phyloP scores from a whole-genome alignment of 1,140 invertebrate species.

The Drosophila cardini region DNA sequence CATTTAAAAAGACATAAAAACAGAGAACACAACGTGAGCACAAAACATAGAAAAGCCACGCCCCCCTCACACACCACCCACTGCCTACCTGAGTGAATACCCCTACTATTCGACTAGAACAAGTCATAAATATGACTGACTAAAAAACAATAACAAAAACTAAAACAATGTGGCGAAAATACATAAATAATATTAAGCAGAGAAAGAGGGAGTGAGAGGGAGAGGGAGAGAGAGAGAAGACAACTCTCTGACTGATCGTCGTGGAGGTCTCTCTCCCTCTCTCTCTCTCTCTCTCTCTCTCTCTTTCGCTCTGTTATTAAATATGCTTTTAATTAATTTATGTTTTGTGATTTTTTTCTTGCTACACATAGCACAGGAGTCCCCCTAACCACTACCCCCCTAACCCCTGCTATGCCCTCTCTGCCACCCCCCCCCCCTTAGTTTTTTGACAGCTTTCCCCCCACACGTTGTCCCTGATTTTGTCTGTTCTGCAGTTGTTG shows the following conservation, averaged over 20 bases:
- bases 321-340: constrained; percentile 74
- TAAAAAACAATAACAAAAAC: constrained; percentile 3
- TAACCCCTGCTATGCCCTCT: neutral
- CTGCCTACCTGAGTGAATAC: neutral
- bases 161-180: constrained; percentile 54
- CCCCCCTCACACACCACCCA: neutral
- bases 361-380: constrained; percentile 5
- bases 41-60: neutral
- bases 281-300: too few relatives aligned
- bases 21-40: constrained; percentile 33
- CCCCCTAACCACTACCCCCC: constrained; percentile 13
- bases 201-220: neutral
- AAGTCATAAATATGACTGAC: constrained; percentile 63
- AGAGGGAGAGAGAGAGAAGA: neutral
- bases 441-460: too few relatives aligned
- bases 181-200: constrained; percentile 67
- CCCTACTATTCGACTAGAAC: constrained; percentile 13
- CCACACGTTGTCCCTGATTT: too few relatives aligned
- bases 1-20: constrained; percentile 78
- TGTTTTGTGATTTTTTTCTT: constrained; percentile 38
- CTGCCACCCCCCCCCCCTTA: neutral
- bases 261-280: constrained; percentile 21
- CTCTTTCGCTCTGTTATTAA: constrained; percentile 25
- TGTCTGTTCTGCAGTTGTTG: constrained; percentile 57
- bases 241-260: neutral